Evolutionary conservation across 2,113 vertebrate species (phyloP).

Genomic region (Coreoperca whiteheadi): DNA sequence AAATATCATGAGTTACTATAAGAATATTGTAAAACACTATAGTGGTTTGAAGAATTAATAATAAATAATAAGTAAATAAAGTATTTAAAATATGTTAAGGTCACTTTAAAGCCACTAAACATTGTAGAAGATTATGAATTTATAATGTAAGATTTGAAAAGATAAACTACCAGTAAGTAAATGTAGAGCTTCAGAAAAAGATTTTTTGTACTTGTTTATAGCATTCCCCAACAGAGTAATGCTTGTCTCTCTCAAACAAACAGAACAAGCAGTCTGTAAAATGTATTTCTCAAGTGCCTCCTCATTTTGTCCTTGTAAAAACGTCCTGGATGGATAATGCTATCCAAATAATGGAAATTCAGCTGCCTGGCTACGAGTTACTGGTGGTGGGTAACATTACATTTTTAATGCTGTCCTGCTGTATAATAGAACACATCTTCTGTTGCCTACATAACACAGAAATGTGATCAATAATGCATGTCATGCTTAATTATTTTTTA

Average conservation of each 20-base stretch:
- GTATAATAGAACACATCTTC: background rate
- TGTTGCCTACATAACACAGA: background rate
- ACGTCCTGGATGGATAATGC: background rate
- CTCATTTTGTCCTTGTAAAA: background rate
- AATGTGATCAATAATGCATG: constrained; percentile 19
- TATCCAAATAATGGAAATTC: constrained; percentile 14
- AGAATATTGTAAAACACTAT: background rate
- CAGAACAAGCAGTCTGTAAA: background rate
- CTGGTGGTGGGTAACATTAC: background rate
- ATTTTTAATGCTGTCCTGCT: background rate
- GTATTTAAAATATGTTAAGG: background rate
- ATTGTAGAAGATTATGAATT: background rate
- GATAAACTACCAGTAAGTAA: background rate
- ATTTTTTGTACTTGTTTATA: background rate
- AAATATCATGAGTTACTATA: background rate
- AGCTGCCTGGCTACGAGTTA: background rate
- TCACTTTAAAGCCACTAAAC: background rate
- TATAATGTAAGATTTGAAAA: background rate
- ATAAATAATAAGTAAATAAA: background rate
- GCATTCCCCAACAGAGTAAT: background rate
- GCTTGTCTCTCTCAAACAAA: background rate
- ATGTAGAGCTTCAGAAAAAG: background rate
- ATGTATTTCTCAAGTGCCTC: background rate
- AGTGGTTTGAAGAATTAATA: background rate
- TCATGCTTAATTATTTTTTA: background rate